phyloP scores from a whole-genome alignment of 2,888 invertebrate genomes.

The Cryptocheilus praepositus region DNA sequence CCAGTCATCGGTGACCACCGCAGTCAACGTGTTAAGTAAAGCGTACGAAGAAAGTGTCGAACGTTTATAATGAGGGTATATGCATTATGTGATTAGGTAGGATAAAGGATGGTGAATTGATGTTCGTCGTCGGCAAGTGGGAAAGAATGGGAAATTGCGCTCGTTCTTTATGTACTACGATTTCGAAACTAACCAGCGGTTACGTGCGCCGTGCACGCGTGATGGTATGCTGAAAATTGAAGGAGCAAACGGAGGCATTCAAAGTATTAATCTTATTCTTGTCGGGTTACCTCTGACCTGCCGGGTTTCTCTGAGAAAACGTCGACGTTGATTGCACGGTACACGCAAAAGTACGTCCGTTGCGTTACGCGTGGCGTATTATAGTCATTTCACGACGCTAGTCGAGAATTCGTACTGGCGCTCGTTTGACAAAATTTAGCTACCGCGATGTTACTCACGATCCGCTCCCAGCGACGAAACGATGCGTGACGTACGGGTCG shows the following conservation, averaged over 20 bases:
- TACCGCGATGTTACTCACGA: too few species aligned
- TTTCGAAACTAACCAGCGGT: not conserved
- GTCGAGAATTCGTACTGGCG: not conserved
- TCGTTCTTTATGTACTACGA: constrained; percentile 16
- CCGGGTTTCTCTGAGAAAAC: constrained; percentile 5
- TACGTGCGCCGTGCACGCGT: constrained; percentile 8
- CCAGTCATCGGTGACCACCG: too few species aligned
- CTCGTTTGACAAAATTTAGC: constrained; percentile 1
- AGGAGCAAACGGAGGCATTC: constrained; percentile 3
- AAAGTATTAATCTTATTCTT: constrained; percentile 9
- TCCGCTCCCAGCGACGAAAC: too few species aligned
- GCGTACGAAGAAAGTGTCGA: too few species aligned
- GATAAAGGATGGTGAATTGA: too few species aligned
- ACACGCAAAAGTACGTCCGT: constrained; percentile 11
- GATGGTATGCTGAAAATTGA: constrained; percentile 10
- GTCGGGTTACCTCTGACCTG: constrained; percentile 4
- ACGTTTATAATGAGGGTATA: too few species aligned
- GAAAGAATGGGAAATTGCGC: too few species aligned
- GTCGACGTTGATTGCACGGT: not conserved
- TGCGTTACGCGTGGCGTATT: constrained; percentile 2
- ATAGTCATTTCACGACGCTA: not conserved
- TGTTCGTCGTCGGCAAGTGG: too few species aligned
- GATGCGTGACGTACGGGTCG: too few species aligned
- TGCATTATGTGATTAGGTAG: too few species aligned
- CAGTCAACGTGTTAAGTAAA: too few species aligned